phyloP scores from a whole-genome alignment of 2,113 vertebrate genomes.

The Cryptomyrus ogoouensis region DNA sequence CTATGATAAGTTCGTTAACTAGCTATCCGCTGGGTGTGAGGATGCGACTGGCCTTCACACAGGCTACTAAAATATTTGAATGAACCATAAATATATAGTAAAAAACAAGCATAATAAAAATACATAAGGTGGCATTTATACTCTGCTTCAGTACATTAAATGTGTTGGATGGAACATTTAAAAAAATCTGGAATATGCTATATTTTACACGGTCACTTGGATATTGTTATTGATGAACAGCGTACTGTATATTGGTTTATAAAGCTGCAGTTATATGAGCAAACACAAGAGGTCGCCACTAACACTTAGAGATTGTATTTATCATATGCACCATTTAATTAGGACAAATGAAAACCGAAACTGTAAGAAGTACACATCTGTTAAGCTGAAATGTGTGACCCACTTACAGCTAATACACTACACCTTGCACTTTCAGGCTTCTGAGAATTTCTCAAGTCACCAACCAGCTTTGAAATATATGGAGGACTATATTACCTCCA shows the following conservation, averaged over 20 bases:
- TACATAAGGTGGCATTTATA: background rate
- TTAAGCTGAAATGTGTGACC: background rate
- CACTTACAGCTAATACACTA: background rate
- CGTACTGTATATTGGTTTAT: background rate
- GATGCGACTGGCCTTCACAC: background rate
- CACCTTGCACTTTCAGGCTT: background rate
- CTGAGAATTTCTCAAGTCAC: background rate
- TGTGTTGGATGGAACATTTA: background rate
- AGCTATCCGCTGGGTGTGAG: background rate
- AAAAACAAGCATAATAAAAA: background rate
- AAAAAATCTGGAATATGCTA: background rate
- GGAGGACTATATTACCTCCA: background rate
- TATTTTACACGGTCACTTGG: background rate
- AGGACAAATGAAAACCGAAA: background rate
- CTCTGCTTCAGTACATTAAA: background rate
- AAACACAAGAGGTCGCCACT: constrained; percentile 3
- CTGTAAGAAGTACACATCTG: background rate
- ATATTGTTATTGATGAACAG: background rate
- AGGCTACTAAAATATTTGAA: background rate
- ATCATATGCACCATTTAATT: background rate
- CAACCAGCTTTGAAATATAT: background rate
- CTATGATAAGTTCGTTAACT: background rate
- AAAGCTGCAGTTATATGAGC: background rate
- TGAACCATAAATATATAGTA: background rate
- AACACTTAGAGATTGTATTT: background rate